phyloP scores from a whole-genome alignment of 2,113 vertebrate species.

The Pelmatolapia mariae region DNA sequence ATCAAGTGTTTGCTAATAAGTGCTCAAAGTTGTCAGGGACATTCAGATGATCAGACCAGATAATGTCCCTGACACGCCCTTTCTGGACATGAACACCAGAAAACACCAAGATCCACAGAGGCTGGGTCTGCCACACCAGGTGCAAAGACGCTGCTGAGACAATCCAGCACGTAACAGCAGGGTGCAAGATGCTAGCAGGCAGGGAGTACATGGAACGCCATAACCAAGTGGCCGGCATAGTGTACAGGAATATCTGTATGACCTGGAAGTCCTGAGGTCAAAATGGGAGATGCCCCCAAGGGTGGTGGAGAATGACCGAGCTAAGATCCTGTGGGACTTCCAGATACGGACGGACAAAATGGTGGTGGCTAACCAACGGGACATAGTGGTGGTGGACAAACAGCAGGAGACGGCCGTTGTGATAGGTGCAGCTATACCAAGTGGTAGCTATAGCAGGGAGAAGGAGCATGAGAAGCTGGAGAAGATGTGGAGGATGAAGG shows the following conservation, averaged over 20 bases:
- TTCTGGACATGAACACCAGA: not conserved
- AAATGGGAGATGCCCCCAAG: accelerated
- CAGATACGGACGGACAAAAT: not conserved
- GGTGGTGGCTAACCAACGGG: not conserved
- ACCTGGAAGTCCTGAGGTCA: not conserved
- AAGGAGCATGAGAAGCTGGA: not conserved
- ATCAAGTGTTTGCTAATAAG: not conserved
- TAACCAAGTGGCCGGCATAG: accelerated
- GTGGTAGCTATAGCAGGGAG: not conserved
- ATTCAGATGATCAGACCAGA: not conserved
- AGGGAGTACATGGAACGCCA: accelerated
- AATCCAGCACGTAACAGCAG: accelerated
- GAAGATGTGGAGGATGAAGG: not conserved
- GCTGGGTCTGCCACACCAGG: not conserved
- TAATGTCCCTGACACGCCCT: not conserved
- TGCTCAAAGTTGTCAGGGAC: not conserved
- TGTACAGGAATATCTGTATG: accelerated
- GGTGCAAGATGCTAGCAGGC: not conserved
- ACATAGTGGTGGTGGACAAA: not conserved
- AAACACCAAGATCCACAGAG: not conserved
- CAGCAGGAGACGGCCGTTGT: not conserved
- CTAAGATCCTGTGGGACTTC: not conserved
- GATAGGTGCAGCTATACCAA: not conserved
- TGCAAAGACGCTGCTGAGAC: not conserved
- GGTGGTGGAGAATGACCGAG: not conserved